phyloP scores from a whole-genome alignment of 2,113 vertebrate species.

The Tamias sibiricus region DNA sequence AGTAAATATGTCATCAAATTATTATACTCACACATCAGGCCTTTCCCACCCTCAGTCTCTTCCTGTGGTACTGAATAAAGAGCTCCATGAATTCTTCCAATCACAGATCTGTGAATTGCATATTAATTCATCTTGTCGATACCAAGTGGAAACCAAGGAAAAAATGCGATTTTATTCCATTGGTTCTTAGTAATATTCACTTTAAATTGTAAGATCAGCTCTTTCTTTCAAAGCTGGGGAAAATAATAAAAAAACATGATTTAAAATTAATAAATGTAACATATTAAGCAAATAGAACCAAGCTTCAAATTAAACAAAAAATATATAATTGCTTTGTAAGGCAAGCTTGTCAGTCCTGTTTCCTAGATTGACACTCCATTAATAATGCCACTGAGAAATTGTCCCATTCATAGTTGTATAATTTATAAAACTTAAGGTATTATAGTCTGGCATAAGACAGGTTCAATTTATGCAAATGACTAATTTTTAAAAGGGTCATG shows the following conservation, averaged over 20 bases:
- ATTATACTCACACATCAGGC: constrained; percentile 86
- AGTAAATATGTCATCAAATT: constrained; percentile 42
- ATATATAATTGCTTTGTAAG: not conserved
- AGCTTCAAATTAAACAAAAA: constrained; percentile 31
- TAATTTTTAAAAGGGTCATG: not conserved
- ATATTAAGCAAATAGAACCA: constrained; percentile 1
- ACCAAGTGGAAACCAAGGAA: constrained; percentile 87
- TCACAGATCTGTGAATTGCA: constrained; percentile 86
- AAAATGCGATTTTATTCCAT: constrained; percentile 84
- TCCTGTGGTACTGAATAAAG: constrained; percentile 85
- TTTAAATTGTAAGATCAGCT: constrained; percentile 85
- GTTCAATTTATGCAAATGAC: constrained; percentile 12
- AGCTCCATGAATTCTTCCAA: constrained; percentile 83
- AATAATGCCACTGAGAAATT: not conserved
- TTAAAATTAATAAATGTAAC: not conserved
- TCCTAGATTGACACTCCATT: not conserved
- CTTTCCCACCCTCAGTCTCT: constrained; percentile 81
- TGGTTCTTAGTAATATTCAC: constrained; percentile 73
- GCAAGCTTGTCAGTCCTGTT: not conserved
- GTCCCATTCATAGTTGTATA: not conserved
- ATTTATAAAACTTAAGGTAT: constrained; percentile 5
- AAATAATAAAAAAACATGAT: constrained; percentile 7
- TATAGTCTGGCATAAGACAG: not conserved
- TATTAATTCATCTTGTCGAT: constrained; percentile 90
- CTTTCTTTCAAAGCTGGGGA: constrained; percentile 84